Evolutionary conservation across 2,113 vertebrate genomes (phyloP), one percentile per base, ranked within the genome.

Genomic region (Australoheros scitulus): DNA sequence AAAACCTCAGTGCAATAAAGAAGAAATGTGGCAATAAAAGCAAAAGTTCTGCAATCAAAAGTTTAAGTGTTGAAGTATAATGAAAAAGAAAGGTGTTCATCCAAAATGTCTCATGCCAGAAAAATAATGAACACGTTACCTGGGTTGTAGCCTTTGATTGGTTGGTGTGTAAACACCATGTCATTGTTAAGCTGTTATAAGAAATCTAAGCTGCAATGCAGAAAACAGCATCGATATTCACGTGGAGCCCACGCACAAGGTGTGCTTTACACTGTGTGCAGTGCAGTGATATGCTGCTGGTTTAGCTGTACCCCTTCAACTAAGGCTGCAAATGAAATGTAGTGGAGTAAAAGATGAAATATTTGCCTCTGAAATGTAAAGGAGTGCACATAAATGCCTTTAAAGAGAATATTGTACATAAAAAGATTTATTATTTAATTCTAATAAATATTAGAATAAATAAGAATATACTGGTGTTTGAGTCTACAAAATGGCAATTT

Each of bases 351-450:
- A 11, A 41, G 11, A 41, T 11, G 11, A 41, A 41, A 41, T 41
- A 41, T 11, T 41, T 41, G 41, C 3, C 41, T 38, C 38, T 10
- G 38, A 38, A 10, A 38, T 38, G 38, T 38, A 38, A 7, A 38
- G 38, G 9, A 38, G 9, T 3, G 9, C 7, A 38, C 9, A 65
- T 24, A 41, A 43, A 22, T 15, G n/a, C 63, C 36, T 41, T 24
- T n/a, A 24, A 24, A 4, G 22, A 9, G 38, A 0, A 15, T 0
- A 43, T 9, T 43, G n/a, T n/a, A 0, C 1, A 15, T 41, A 43
- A 13, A 7, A 64, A 64, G n/a, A 64, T 1, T 43, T 0, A 6
- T 22, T 32, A 29, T 60, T 59, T 1, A 56, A 63, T 63, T 63
- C 18, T 7, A 63, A 0, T 34, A 34, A 34, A 34, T 34, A 34